These are phyloP conservation scores for Pemphigus obesinymphae DNA, from an alignment of 1,140 invertebrate genomes.

Conservation along the genomic window DNA sequence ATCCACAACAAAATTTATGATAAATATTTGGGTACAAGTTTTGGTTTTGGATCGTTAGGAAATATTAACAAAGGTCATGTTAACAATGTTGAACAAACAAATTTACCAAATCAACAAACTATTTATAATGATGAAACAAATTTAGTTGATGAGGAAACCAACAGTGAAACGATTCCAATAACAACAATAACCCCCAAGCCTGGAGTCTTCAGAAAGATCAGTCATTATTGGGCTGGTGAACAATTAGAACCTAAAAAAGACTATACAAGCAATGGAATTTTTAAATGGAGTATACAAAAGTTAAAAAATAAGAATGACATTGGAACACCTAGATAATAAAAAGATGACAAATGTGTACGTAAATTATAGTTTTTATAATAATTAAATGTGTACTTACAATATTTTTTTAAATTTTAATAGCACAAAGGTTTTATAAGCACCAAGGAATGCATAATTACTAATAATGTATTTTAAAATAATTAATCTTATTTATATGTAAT, in stretches of 20 bases:
- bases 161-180: background rate
- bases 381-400: background rate
- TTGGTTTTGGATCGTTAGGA: constrained; percentile 27
- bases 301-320: constrained; percentile 22
- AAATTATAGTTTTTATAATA: background rate
- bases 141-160: background rate
- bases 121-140: background rate
- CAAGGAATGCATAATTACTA: background rate
- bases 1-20: constrained; percentile 13
- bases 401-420: background rate
- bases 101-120: background rate
- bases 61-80: background rate
- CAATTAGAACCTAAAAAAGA: background rate
- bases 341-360: background rate
- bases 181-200: background rate
- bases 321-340: constrained; percentile 17
- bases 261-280: background rate
- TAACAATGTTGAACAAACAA: background rate
- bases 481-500: background rate
- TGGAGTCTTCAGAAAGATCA: constrained; percentile 13
- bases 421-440: background rate
- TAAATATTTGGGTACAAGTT: constrained; percentile 36
- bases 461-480: background rate
- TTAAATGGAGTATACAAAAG: constrained; percentile 23
- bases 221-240: background rate